These are phyloP conservation scores for Rhincodon typus DNA, from an alignment of 2,797 vertebrate species.

Conservation along the genomic window DNA sequence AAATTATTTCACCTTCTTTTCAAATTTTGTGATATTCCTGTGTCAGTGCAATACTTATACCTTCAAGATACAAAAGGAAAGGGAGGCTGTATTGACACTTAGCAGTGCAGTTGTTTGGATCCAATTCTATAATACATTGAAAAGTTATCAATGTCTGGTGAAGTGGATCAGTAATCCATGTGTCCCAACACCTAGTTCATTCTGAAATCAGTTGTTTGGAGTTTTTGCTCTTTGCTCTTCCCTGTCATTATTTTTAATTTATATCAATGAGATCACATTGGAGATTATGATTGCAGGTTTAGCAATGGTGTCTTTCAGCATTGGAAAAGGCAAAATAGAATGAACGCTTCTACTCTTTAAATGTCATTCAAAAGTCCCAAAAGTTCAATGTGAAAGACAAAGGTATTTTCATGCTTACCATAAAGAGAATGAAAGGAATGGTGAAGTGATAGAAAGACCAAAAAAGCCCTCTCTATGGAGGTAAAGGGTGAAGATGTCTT, in stretches of 20 bases:
- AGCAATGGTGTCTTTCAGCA: neutral
- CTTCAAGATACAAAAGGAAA: neutral
- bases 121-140: neutral
- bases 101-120: neutral
- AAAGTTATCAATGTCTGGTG: neutral
- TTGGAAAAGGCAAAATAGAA: neutral
- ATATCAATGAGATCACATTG: neutral
- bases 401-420: neutral
- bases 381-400: neutral
- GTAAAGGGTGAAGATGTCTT: neutral
- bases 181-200: neutral
- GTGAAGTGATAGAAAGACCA: neutral
- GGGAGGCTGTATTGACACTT: neutral
- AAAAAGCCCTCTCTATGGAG: neutral
- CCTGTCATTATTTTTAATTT: neutral
- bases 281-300: neutral
- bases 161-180: neutral
- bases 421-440: neutral
- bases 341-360: neutral
- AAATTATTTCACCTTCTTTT: neutral
- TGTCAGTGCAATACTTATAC: neutral
- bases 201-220: neutral
- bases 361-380: neutral
- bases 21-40: neutral
- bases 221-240: neutral